phyloP scores from a whole-genome alignment of 2,113 vertebrate species.

The Budorcas taxicolor region DNA sequence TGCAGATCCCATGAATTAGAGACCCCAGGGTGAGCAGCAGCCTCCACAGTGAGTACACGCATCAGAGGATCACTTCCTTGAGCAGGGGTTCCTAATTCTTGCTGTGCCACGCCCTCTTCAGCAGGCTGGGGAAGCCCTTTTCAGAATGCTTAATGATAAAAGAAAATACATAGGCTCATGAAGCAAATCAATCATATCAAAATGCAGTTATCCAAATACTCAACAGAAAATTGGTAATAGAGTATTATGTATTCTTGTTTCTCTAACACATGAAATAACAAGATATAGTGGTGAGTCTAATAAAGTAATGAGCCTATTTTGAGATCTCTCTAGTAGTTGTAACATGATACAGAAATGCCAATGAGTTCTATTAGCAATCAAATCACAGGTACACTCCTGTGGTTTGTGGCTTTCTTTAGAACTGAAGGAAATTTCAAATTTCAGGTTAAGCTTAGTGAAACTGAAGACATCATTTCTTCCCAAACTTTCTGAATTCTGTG shows the following conservation, averaged over 20 bases:
- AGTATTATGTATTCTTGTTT: background rate
- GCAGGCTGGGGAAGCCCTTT: background rate
- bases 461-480: background rate
- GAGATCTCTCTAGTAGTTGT: background rate
- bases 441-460: background rate
- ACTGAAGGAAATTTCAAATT: constrained; percentile 27
- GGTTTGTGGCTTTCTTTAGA: constrained; percentile 12
- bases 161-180: background rate
- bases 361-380: constrained; percentile 16
- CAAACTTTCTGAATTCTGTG: background rate
- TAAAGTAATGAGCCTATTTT: background rate
- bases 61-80: constrained; percentile 57
- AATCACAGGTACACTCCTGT: background rate
- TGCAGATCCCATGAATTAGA: constrained; percentile 32
- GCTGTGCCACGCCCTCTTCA: background rate
- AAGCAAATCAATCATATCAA: background rate
- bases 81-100: background rate
- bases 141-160: background rate
- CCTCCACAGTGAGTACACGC: constrained; percentile 42
- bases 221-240: background rate
- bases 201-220: background rate
- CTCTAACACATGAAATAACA: background rate
- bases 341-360: constrained; percentile 22
- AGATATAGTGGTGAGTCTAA: background rate
- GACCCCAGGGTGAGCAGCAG: constrained; percentile 50